These are phyloP conservation scores for Halocaridina rubra DNA, from an alignment of 2,888 invertebrate species.

Conservation along the genomic window DNA sequence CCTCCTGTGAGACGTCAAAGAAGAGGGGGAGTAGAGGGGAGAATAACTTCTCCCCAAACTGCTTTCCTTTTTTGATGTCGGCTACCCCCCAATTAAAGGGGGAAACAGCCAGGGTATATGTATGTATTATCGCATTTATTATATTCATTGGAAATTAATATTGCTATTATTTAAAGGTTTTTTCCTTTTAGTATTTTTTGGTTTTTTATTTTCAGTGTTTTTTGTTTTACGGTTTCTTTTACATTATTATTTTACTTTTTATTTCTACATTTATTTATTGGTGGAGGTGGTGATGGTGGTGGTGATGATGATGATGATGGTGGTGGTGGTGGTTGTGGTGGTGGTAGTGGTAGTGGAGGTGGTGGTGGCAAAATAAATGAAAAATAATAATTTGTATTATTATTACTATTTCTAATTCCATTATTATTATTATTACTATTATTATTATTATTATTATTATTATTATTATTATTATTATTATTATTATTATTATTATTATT, in stretches of 20 bases:
- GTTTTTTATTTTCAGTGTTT: neutral
- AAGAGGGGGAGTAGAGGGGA: too few relatives aligned
- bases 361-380: too few relatives aligned
- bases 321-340: neutral
- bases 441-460: conserved; percentile 8
- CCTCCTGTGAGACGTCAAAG: too few relatives aligned
- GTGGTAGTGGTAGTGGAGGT: neutral
- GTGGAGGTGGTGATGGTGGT: neutral
- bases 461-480: conserved; percentile 5
- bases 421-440: conserved; percentile 4
- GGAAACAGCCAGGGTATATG: too few relatives aligned
- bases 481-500: conserved; percentile 8
- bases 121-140: too few relatives aligned
- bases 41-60: too few relatives aligned
- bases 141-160: too few relatives aligned
- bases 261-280: neutral
- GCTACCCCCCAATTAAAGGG: too few relatives aligned
- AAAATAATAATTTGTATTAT: neutral
- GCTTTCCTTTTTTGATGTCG: too few relatives aligned
- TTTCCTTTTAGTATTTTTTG: too few relatives aligned
- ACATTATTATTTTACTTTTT: neutral
- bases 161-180: too few relatives aligned
- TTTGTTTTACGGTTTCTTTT: neutral
- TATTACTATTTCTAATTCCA: neutral
- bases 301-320: neutral